Evolutionary conservation across 1,140 invertebrate genomes (phyloP).

Genomic region (Latrodectus geometricus): DNA sequence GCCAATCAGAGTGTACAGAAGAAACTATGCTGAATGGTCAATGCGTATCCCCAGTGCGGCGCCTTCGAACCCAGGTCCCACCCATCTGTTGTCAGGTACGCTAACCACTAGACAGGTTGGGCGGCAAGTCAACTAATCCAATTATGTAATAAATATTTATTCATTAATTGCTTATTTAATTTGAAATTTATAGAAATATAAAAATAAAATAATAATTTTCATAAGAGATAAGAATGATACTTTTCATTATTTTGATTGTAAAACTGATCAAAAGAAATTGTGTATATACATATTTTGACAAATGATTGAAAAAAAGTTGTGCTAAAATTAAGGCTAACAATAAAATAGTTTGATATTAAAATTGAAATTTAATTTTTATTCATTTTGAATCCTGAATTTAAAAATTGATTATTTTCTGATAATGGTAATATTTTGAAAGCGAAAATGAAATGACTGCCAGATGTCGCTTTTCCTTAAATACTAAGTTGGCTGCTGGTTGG

Average conservation of each 20-base stretch:
- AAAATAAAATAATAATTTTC: neutral
- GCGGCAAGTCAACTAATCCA: neutral
- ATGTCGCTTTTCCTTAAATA: neutral
- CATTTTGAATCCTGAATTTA: neutral
- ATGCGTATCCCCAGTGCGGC: conserved; percentile 2
- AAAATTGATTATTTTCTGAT: neutral
- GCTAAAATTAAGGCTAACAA: neutral
- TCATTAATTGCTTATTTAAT: neutral
- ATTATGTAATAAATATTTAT: neutral
- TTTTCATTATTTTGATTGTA: no score
- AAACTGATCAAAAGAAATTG: no score
- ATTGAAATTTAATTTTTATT: neutral
- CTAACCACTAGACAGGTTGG: no score
- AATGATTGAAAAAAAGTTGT: neutral
- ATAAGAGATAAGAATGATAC: neutral
- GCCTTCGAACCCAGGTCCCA: no score
- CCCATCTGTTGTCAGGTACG: no score
- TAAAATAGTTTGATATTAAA: neutral
- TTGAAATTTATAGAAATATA: no score
- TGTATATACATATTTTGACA: neutral
- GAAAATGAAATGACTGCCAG: neutral
- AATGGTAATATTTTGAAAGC: neutral
- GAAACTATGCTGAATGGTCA: conserved; percentile 2
- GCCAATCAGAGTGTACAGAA: neutral
- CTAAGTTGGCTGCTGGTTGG: no score